Evolutionary conservation across 1,140 invertebrate genomes (phyloP), one percentile per base, ranked within the genome.

Genomic region (Harlomillsia oculata): DNA sequence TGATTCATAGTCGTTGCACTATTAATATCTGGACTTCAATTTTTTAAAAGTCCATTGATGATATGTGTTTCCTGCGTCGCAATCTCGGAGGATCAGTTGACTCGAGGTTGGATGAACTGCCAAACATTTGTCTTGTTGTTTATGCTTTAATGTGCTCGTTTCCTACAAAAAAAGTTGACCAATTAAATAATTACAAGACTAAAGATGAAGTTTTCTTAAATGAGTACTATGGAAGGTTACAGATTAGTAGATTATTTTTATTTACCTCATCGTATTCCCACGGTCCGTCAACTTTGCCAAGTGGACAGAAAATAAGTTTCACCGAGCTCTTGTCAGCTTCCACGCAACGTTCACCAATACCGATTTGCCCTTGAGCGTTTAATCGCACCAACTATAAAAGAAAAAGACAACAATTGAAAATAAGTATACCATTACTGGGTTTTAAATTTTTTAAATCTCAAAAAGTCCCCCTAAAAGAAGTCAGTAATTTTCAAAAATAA

Each of bases 341-440:
- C 11, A 98, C 80, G 68, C 95, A 99, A 41, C 59, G 34, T 73
- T 98, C 96, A 25, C 96, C 96, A 20, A 94, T 82, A 28, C 89
- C 89, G 28, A 98, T 68, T 73, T 99, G 95, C 1, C 96, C 95
- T 63, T 89, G 87, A 11, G 82, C 81, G 75, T 98, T 99, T 13
- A 98, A 72, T 48, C 94, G 76, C 65, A 96, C 84, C 63, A 97
- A 69, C 80, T 95, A 66, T 34, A 70, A 71, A 56, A 64, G 67
- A 66, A 45, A 53, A 54, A 41, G 23, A 41, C 8, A 4, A 20
- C n/a, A n/a, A n/a, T n/a, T n/a, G n/a, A n/a, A n/a, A n/a, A n/a
- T n/a, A n/a, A n/a, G n/a, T n/a, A n/a, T n/a, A n/a, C n/a, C n/a
- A n/a, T n/a, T n/a, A n/a, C n/a, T n/a, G n/a, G n/a, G n/a, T n/a